Evolutionary conservation across 2,797 vertebrate genomes (phyloP).

Genomic region (Myiothlypis chrysogaster): DNA sequence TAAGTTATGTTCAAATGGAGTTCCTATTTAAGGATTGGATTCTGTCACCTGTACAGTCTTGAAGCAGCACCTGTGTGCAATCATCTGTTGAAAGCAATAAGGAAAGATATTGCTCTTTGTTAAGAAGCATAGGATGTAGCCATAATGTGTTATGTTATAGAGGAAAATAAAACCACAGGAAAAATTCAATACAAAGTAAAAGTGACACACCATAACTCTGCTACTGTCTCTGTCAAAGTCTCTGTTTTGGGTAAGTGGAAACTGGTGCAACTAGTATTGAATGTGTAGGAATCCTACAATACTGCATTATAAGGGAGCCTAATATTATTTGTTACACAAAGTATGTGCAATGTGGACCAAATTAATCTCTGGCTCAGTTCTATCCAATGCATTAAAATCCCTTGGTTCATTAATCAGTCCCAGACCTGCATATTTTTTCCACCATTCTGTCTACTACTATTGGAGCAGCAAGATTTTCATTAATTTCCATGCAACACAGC

Average conservation of each 20-base stretch:
- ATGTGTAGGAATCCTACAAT: not conserved
- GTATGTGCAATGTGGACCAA: not conserved
- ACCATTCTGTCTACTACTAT: not conserved
- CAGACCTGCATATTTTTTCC: slow-evolving; percentile 49
- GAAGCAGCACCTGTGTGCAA: not conserved
- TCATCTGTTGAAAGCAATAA: not conserved
- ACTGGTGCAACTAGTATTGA: not conserved
- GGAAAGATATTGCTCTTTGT: not conserved
- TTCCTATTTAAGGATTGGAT: not conserved
- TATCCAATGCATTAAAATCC: slow-evolving; percentile 6
- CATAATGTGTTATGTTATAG: not conserved
- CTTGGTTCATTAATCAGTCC: slow-evolving; percentile 51
- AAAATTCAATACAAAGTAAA: not conserved
- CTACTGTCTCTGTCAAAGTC: not conserved
- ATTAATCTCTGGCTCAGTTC: slow-evolving; percentile 22
- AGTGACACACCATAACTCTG: not conserved
- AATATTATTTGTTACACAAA: not conserved
- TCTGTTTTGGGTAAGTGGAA: not conserved
- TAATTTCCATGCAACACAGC: slow-evolving; percentile 45
- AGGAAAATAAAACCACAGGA: not conserved
- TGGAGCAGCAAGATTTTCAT: slow-evolving; percentile 47
- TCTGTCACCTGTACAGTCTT: not conserved
- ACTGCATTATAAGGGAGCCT: not conserved
- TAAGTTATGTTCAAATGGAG: not conserved
- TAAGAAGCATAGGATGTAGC: not conserved